Evolutionary conservation across 2,888 invertebrate genomes (phyloP).

Genomic region (Yponomeuta plumbellus): DNA sequence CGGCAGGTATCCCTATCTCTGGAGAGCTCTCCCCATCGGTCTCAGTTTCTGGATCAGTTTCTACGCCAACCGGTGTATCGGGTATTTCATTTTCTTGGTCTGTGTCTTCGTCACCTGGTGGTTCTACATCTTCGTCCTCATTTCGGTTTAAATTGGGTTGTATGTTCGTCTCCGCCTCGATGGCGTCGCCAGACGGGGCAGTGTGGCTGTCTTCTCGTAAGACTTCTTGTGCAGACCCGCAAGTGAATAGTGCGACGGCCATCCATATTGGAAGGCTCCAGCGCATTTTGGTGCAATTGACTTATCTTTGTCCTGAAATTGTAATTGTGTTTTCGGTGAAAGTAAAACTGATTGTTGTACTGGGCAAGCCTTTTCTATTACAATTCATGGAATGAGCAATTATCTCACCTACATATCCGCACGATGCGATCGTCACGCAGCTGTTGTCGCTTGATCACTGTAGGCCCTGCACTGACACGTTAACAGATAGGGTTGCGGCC

Average conservation of each 20-base stretch:
- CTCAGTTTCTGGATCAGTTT: not conserved
- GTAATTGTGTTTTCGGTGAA: not conserved
- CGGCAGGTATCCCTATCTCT: not conserved
- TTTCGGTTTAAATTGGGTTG: not conserved
- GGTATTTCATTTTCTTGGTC: not conserved
- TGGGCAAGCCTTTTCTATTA: no score
- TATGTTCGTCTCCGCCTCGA: not conserved
- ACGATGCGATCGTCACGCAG: not conserved
- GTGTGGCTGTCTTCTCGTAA: not conserved
- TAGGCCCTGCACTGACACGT: not conserved
- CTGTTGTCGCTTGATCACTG: not conserved
- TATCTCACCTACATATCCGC: not conserved
- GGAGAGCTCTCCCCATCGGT: not conserved
- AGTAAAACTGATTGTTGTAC: no score
- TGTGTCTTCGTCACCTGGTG: not conserved
- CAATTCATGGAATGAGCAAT: not conserved
- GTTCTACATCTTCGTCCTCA: no score
- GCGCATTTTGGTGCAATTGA: not conserved
- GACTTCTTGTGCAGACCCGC: not conserved
- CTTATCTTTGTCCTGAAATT: not conserved
- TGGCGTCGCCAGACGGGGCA: not conserved
- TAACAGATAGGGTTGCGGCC: not conserved
- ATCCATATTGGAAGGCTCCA: not conserved
- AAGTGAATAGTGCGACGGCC: not conserved
- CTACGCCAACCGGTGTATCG: not conserved